Percentiles rank a stretch among this genome's conserved stretches.
These are phyloP conservation scores for Darevskia nairensis DNA, from an alignment of 2,797 vertebrate species.

Conservation along the genomic window DNA sequence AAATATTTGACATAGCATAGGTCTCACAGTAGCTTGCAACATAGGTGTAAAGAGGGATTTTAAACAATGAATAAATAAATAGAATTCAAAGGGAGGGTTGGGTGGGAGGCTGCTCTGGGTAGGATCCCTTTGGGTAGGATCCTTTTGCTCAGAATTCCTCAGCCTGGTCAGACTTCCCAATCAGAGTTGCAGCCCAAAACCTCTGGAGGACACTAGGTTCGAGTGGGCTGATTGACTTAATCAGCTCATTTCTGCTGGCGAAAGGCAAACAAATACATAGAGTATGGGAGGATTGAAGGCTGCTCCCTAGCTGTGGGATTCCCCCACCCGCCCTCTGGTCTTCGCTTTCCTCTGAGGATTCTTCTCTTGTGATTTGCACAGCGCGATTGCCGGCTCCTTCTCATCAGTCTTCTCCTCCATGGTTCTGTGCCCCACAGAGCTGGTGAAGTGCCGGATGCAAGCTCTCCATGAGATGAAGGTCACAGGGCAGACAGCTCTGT, in stretches of 20 bases:
- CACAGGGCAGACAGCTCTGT: constrained; percentile 45
- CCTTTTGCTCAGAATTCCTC: too few relatives aligned
- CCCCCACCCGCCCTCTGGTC: not conserved
- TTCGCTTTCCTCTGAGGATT: not conserved
- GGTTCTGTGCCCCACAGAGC: constrained; percentile 68
- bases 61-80: too few relatives aligned
- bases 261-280: not conserved
- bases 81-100: too few relatives aligned
- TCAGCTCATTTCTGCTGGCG: not conserved
- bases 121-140: too few relatives aligned
- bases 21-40: too few relatives aligned
- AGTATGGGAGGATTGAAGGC: not conserved
- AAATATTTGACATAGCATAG: too few relatives aligned
- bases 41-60: too few relatives aligned
- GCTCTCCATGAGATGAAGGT: constrained; percentile 65
- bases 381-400: constrained; percentile 62
- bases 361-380: constrained; percentile 53
- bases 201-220: too few relatives aligned
- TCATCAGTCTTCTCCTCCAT: constrained; percentile 67
- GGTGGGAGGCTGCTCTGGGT: too few relatives aligned
- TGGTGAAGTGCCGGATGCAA: constrained; percentile 72
- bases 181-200: too few relatives aligned
- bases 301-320: not conserved
- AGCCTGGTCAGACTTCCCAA: too few relatives aligned
- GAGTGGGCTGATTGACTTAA: too few relatives aligned